Conservation (phyloP, 2,888 invertebrate species). For the Synergus laeviventris region DNA sequence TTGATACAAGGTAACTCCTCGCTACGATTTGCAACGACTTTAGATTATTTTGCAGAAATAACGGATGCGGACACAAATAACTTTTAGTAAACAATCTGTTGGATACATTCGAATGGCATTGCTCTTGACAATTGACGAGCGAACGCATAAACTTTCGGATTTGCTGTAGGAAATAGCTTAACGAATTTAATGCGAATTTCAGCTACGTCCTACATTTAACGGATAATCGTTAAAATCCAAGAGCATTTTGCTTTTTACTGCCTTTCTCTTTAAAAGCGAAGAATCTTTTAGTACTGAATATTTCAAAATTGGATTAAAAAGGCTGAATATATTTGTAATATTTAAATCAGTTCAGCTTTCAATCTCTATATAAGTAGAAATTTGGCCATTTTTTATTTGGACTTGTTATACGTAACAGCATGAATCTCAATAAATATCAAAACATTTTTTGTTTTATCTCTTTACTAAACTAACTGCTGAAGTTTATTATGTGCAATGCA, state of each 20-base stretch:
- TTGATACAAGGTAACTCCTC: background rate
- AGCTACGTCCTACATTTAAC: background rate
- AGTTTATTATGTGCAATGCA: no score
- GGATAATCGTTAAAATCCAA: background rate
- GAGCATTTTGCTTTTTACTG: background rate
- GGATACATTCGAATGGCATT: background rate
- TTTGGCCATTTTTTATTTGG: no score
- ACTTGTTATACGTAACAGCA: no score
- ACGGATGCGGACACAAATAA: background rate
- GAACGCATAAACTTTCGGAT: background rate
- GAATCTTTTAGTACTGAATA: background rate
- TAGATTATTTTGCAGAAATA: background rate
- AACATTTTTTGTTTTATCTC: no score
- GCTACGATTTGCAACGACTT: background rate
- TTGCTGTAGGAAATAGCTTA: background rate
- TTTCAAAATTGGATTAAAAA: background rate
- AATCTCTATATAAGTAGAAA: no score
- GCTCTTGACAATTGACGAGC: background rate
- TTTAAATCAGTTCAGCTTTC: background rate
- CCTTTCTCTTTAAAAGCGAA: background rate
- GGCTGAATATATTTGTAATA: background rate
- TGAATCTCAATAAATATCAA: no score
- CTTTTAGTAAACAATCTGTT: background rate
- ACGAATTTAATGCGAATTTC: background rate
- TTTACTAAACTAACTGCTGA: no score